Base-by-base conservation (phyloP, 2,888 invertebrate species). In the Chloroclystis v-ata region DNA sequence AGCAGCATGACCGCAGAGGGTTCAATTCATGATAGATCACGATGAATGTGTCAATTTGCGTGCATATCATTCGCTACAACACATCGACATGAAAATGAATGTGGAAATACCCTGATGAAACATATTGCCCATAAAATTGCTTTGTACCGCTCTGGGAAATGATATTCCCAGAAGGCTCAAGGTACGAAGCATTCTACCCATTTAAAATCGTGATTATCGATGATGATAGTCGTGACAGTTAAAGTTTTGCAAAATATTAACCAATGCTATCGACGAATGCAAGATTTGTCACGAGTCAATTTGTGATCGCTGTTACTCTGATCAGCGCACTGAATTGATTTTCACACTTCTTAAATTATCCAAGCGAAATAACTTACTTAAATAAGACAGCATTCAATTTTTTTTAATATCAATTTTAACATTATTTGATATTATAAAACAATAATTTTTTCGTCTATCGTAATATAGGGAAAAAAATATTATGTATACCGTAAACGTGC, bases 101-200 rank as follows among this genome's bases (percentile, higher is more conserved):
- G 67, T 65, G 63, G 56, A 59, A 56, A 57, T 69, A 65, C 62
- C 67, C 68, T 80, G 78, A 75, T 72, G 81, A 76, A 81, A 82
- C 67, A 64, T 63, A 30, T 68, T 66, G 42, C 51, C 49, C 41
- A 59, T 72, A 69, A 77, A 78, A 80, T 83, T 81, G 78, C 76
- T 78, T 80, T 78, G 82, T 77, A 65, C 63, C 65, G 70, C 65
- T 71, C 68, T 73, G 63, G 75, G 73, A 74, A 78, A 83, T 83
- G 79, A 76, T 77, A 81, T 84, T 82, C 82, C 79, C 26, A 26
- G 26, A 26, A 8, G 10, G n/a, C 6, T 33, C 14, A n/a, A 39
- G 24, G 72, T 64, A 73, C 72, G 71, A 69, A 76, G 75, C 75
- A 73, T 77, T 78, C 11, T 35, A 35, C 20, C 35, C 74, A 82